A percentile compares a stretch with the other conserved stretches of the same genome.
Conservation (phyloP, 2,113 vertebrate genomes). For the Balaeniceps rex region DNA sequence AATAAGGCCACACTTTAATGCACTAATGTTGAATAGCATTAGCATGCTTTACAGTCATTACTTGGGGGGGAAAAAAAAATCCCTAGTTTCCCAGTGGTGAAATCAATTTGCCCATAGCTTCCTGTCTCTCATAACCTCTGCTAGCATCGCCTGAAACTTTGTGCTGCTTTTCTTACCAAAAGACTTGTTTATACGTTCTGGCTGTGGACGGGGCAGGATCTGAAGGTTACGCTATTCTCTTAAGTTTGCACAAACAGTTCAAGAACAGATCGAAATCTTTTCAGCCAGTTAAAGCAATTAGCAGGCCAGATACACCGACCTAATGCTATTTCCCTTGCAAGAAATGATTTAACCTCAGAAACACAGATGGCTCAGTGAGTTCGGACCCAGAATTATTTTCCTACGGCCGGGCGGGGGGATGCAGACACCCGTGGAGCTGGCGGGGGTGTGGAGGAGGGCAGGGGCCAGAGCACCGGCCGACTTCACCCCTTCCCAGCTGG, state of each 20-base stretch:
- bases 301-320: conserved; percentile 21
- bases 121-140: conserved; percentile 66
- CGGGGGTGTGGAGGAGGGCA: not conserved
- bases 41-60: conserved; percentile 69
- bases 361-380: conserved; percentile 33
- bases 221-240: conserved; percentile 37
- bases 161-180: conserved; percentile 46
- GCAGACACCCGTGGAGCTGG: not conserved
- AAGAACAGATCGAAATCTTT: conserved; percentile 41
- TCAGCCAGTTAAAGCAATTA: conserved; percentile 57
- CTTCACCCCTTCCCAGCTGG: not conserved
- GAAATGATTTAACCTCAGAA: conserved; percentile 51
- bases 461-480: not conserved
- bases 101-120: conserved; percentile 77
- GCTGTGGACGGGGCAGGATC: conserved; percentile 19
- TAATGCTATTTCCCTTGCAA: conserved; percentile 58
- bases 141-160: conserved; percentile 62
- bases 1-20: conserved; percentile 80
- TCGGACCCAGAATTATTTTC: conserved; percentile 35
- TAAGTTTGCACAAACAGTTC: conserved; percentile 26
- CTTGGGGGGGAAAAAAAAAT: conserved; percentile 53
- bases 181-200: conserved; percentile 63
- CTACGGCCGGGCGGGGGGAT: not conserved
- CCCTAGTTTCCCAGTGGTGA: conserved; percentile 67
- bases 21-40: conserved; percentile 74